Evolutionary conservation across 2,113 vertebrate genomes (phyloP), one percentile per base, ranked within the genome.

Genomic region (Aythya baeri): DNA sequence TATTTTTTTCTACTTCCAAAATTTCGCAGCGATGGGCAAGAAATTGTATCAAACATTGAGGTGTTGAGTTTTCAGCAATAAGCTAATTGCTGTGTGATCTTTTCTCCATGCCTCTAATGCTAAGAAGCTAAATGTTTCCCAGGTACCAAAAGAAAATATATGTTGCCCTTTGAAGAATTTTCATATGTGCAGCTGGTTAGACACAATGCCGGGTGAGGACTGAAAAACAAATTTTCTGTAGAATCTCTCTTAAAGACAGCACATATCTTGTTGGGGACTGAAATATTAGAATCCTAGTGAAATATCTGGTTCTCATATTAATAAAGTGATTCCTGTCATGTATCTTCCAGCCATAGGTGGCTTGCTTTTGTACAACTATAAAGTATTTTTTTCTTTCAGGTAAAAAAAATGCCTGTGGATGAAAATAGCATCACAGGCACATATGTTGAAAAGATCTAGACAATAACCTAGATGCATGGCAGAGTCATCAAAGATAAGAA

Each of bases 11-110:
- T 11, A 55, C 54, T 78, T 55, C 32, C n/a, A 65, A 79, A 78
- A 66, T 32, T 66, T 38, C 32, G 10, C 41, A 87, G 70, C 14
- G 5, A 77, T n/a, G 59, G 41, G 74, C 23, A 68, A 92, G 86
- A 92, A 82, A 46, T 20, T 44, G 29, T 68, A 68, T 80, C 78
- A 86, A 36, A 72, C 67, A 88, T 71, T 72, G 57, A 79, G 41
- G n/a, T 83, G 78, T 57, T 94, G 83, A 93, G 86, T 95, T 96
- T 89, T 83, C 71, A 91, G 9, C 77, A 87, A 68, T 27, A 59
- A 91, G 49, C 17, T 82, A 89, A 93, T 80, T 86, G 73, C 41
- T 76, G 57, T 65, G 74, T 65, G 89, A 70, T 83, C 72, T 93
- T 88, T 91, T 67, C 70, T 88, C 54, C 13, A 18, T 52, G 68